phyloP scores from a whole-genome alignment of 2,113 vertebrate species.

The Cairina moschata region DNA sequence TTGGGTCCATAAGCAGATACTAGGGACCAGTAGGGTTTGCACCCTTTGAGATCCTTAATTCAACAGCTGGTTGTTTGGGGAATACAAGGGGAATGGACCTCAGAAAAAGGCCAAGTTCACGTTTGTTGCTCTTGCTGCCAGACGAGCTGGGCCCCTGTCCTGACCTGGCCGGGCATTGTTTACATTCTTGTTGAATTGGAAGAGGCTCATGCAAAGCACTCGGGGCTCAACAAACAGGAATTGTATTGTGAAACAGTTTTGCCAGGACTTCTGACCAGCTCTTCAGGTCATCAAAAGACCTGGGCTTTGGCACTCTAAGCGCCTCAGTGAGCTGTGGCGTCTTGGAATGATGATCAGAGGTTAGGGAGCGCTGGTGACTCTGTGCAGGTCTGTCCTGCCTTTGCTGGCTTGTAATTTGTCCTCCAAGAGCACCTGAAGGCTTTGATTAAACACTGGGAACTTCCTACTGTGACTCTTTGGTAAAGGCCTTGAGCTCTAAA shows the following conservation, averaged over 20 bases:
- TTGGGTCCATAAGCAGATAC: neutral
- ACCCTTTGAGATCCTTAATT: neutral
- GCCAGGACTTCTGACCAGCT: neutral
- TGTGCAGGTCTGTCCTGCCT: neutral
- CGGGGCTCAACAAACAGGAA: neutral
- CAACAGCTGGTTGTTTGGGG: neutral
- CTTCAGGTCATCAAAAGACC: conserved; percentile 3
- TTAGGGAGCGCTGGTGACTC: neutral
- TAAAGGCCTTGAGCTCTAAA: neutral
- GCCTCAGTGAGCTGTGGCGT: neutral
- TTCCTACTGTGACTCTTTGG: neutral
- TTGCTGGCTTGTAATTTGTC: neutral
- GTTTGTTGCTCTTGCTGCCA: neutral
- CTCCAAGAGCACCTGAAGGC: neutral
- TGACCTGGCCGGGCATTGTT: neutral
- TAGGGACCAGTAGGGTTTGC: neutral
- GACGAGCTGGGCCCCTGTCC: neutral
- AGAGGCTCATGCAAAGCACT: neutral
- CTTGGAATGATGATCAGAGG: neutral
- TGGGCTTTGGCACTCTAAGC: neutral
- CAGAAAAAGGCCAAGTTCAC: neutral
- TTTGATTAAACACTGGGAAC: neutral
- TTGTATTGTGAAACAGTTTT: neutral
- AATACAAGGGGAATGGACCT: neutral
- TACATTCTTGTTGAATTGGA: conserved; percentile 6